Percentiles rank a stretch among this genome's conserved stretches.
phyloP scores from a whole-genome alignment of 2,113 vertebrate genomes.

The Australoheros scitulus region DNA sequence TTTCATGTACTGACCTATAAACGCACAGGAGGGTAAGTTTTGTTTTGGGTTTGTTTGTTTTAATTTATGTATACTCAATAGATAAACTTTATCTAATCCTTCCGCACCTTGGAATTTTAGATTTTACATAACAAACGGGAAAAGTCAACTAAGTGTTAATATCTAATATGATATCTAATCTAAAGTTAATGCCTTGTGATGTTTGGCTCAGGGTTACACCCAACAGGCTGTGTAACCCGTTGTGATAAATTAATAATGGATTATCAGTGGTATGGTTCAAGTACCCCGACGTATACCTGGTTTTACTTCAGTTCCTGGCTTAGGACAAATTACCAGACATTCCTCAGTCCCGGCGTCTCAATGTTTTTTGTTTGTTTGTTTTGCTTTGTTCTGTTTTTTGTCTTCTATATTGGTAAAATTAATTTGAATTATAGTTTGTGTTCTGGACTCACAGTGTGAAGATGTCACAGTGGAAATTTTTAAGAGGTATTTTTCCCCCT shows the following conservation, averaged over 20 bases:
- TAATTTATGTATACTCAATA: not conserved
- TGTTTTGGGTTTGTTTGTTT: not conserved
- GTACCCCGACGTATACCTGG: not conserved
- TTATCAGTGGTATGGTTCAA: no score
- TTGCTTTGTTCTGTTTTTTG: not conserved
- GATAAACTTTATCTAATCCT: not conserved
- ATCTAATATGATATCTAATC: not conserved
- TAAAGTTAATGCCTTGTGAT: not conserved
- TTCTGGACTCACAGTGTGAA: not conserved
- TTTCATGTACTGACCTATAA: not conserved
- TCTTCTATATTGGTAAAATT: not conserved
- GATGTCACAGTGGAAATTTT: not conserved
- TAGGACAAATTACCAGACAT: not conserved
- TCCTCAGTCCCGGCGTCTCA: not conserved
- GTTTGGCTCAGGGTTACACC: not conserved
- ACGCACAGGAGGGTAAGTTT: constrained; percentile 7
- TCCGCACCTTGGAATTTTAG: not conserved
- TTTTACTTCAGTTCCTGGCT: not conserved
- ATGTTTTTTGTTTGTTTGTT: not conserved
- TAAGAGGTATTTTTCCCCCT: not conserved
- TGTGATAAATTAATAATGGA: not conserved
- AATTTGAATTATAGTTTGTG: not conserved
- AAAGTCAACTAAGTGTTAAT: not conserved
- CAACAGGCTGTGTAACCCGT: not conserved
- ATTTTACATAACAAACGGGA: not conserved